phyloP scores from a whole-genome alignment of 2,888 invertebrate genomes.

The Lobophora halterata region DNA sequence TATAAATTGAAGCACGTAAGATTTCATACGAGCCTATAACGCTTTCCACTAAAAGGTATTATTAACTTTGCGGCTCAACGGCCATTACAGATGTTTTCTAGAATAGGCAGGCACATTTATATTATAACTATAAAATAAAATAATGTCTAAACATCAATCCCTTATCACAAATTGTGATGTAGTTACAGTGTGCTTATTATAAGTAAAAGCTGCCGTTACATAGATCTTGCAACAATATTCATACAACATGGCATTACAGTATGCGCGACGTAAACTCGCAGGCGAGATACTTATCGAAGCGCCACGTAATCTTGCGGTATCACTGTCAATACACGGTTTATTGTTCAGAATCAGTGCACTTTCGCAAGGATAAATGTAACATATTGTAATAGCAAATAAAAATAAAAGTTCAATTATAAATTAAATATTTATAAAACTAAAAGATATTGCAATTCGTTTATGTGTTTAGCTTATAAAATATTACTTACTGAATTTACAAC shows the following conservation, averaged over 20 bases:
- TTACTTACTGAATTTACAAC: constrained; percentile 72
- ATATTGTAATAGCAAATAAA: constrained; percentile 23
- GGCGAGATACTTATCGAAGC: too few species aligned
- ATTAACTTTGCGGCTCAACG: constrained; percentile 18
- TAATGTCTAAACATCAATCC: constrained; percentile 62
- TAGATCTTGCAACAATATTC: constrained; percentile 23
- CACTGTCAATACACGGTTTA: too few species aligned
- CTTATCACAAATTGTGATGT: constrained; percentile 73
- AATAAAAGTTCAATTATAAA: constrained; percentile 31
- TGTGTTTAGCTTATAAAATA: constrained; percentile 61
- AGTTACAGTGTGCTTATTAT: constrained; percentile 37
- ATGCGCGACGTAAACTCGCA: not conserved
- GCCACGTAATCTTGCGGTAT: too few species aligned
- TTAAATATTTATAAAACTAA: constrained; percentile 43
- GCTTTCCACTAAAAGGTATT: constrained; percentile 40
- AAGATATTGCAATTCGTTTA: constrained; percentile 67
- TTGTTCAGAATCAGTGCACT: too few species aligned
- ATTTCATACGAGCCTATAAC: constrained; percentile 34
- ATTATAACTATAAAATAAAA: constrained; percentile 56
- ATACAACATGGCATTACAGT: not conserved
- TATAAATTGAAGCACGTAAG: constrained; percentile 57
- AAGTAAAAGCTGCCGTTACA: constrained; percentile 50
- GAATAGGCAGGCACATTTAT: constrained; percentile 65
- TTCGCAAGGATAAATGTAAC: too few species aligned
- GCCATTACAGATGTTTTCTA: constrained; percentile 26